Conservation (phyloP, 2,888 invertebrate species). For the Euplexia lucipara region DNA sequence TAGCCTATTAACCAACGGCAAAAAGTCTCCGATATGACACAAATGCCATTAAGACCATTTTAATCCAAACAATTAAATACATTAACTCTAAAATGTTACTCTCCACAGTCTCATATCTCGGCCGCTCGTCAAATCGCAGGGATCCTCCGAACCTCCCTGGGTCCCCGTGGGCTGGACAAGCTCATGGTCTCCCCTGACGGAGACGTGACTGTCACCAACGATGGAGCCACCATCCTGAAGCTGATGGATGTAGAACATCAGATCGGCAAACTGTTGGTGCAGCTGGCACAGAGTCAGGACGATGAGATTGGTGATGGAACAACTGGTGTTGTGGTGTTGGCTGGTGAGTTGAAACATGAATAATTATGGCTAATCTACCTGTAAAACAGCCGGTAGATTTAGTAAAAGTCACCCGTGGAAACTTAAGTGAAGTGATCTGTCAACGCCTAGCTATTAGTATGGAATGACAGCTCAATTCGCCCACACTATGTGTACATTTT, state of each 20-base stretch:
- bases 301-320: slow-evolving; percentile 99
- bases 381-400: no score
- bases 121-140: slow-evolving; percentile 98
- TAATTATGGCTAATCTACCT: no score
- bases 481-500: no score
- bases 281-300: slow-evolving; percentile 99
- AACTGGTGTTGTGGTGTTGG: slow-evolving; percentile 98
- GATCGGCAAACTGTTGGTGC: slow-evolving; percentile 99
- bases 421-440: no score
- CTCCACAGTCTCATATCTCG: slow-evolving; percentile 97
- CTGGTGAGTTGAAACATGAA: slow-evolving; percentile 82
- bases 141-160: slow-evolving; percentile 97
- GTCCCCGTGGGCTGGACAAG: slow-evolving; percentile 99
- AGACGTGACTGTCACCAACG: slow-evolving; percentile 99
- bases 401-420: no score
- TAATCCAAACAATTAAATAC: no score
- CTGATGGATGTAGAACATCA: slow-evolving; percentile 99
- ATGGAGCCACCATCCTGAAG: slow-evolving; percentile 99
- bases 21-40: no score
- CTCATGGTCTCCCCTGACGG: slow-evolving; percentile 99
- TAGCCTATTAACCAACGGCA: no score
- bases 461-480: no score
- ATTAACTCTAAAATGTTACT: neutral
- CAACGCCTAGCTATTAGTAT: no score
- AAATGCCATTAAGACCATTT: no score